A percentile compares a stretch with the other conserved stretches of the same genome.
Evolutionary conservation across 1,140 invertebrate species (phyloP).

Genomic region (Ceratoteleas bidentatus): DNA sequence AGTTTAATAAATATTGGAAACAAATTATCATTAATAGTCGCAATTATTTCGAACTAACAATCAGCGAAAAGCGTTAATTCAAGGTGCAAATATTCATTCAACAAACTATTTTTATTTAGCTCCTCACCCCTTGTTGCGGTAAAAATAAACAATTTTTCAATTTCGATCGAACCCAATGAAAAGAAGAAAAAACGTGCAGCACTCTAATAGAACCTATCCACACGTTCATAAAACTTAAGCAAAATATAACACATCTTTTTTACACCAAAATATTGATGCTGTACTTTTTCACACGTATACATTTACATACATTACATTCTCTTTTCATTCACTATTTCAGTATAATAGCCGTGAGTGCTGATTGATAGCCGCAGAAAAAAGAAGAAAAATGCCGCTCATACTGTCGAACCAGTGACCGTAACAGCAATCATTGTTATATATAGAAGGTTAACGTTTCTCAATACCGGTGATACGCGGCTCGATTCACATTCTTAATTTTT

Average conservation of each 20-base stretch:
- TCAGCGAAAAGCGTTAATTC: too few relatives aligned
- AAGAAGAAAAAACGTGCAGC: too few relatives aligned
- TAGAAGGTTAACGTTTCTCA: constrained; percentile 37
- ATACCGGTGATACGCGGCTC: constrained; percentile 5
- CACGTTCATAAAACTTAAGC: neutral
- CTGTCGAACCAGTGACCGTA: constrained; percentile 36
- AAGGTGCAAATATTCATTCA: too few relatives aligned
- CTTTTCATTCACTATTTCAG: constrained; percentile 20
- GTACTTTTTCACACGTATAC: constrained; percentile 8
- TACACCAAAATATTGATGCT: neutral
- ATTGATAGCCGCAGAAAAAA: constrained; percentile 32
- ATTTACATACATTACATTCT: constrained; percentile 19
- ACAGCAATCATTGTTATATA: constrained; percentile 40
- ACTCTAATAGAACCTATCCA: neutral
- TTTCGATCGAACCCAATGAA: too few relatives aligned
- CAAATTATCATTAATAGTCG: too few relatives aligned
- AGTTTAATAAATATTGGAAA: too few relatives aligned
- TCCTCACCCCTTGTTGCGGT: too few relatives aligned
- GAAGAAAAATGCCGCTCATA: constrained; percentile 30
- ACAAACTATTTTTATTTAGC: too few relatives aligned
- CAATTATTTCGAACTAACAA: too few relatives aligned
- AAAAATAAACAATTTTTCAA: too few relatives aligned
- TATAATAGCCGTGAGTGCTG: constrained; percentile 13
- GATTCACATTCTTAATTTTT: constrained; percentile 6
- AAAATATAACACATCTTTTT: neutral